phyloP scores from a whole-genome alignment of 2,888 invertebrate genomes.

The Tetheella fluctuosa region DNA sequence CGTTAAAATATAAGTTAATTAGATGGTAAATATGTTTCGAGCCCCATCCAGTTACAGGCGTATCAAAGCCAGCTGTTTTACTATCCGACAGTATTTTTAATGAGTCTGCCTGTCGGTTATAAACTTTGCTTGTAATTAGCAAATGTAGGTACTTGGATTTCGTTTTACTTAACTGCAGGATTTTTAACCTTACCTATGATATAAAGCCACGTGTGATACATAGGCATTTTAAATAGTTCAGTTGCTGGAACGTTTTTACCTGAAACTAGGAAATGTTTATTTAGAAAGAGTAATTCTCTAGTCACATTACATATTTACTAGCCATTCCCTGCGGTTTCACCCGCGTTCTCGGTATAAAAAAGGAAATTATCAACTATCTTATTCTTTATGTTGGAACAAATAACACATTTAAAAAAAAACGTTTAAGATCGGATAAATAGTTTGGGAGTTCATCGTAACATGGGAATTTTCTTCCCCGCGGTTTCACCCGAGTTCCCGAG shows the following conservation, averaged over 20 bases:
- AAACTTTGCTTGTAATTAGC: conserved; percentile 37
- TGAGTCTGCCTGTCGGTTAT: conserved; percentile 32
- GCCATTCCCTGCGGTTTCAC: too few relatives aligned
- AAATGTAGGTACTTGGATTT: conserved; percentile 28
- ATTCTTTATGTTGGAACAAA: too few relatives aligned
- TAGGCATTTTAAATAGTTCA: not conserved
- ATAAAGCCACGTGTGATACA: not conserved
- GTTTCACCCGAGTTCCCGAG: too few relatives aligned
- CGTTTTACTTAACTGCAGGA: not conserved
- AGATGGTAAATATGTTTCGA: not conserved
- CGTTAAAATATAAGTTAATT: not conserved
- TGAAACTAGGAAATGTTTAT: not conserved
- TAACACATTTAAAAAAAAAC: too few relatives aligned
- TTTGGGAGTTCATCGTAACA: too few relatives aligned
- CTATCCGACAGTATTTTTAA: conserved; percentile 30
- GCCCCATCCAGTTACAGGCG: not conserved
- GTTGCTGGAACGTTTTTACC: not conserved
- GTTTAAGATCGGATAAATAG: not conserved
- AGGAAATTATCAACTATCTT: too few relatives aligned
- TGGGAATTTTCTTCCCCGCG: too few relatives aligned
- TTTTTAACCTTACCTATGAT: not conserved
- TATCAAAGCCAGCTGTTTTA: conserved; percentile 24
- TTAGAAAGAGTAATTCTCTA: not conserved
- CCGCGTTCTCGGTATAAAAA: too few relatives aligned
- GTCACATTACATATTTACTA: not conserved